A percentile compares a stretch with the other conserved stretches of the same genome.
Evolutionary conservation across 2,113 vertebrate species (phyloP).

Genomic region (Xyrauchen texanus): DNA sequence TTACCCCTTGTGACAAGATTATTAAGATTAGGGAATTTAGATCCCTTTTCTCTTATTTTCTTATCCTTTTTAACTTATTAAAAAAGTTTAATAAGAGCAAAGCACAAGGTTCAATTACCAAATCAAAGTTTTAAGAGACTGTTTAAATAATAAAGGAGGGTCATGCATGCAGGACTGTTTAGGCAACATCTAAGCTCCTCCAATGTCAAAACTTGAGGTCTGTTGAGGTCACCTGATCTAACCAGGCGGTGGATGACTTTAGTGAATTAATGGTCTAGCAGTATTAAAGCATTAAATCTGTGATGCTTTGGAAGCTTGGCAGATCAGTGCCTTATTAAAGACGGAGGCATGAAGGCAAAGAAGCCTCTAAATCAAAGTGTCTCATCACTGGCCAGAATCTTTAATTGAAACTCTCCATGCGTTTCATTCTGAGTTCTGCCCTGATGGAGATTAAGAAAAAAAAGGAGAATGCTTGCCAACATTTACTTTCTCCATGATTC

Average conservation of each 20-base stretch:
- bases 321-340: constrained; percentile 37
- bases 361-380: constrained; percentile 34
- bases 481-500: constrained; percentile 12
- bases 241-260: constrained; percentile 13
- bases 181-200: no score
- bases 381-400: constrained; percentile 9
- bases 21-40: no score
- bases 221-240: no score
- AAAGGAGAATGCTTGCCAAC: constrained; percentile 26
- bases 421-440: constrained; percentile 21
- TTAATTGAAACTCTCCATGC: constrained; percentile 28
- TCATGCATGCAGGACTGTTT: no score
- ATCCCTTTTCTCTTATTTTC: no score
- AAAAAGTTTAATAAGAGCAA: no score
- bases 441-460: not conserved
- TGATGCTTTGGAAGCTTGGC: constrained; percentile 25
- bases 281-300: constrained; percentile 24
- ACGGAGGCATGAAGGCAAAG: constrained; percentile 37
- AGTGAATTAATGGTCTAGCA: constrained; percentile 17
- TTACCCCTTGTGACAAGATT: no score
- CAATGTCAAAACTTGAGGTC: not conserved
- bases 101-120: no score
- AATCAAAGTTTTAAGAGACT: no score
- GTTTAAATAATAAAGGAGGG: no score
- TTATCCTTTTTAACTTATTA: no score